Conservation (phyloP, 2,797 vertebrate genomes). For the Sebastes minor region DNA sequence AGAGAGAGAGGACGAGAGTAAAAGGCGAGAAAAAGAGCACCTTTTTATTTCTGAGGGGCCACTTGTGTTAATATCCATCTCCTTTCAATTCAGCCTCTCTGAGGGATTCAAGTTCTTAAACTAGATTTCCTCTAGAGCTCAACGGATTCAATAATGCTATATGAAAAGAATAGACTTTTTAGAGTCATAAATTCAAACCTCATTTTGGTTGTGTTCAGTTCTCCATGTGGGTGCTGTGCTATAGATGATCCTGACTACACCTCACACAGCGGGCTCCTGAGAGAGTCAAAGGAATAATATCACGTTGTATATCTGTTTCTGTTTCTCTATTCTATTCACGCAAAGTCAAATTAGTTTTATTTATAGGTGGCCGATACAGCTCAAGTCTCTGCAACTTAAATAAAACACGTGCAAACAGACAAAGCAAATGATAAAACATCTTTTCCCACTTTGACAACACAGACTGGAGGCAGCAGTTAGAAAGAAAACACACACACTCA, state of each 20-base stretch:
- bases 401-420: not conserved
- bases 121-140: conserved; percentile 12
- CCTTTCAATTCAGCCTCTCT: conserved; percentile 36
- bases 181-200: conserved; percentile 4
- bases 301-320: not conserved
- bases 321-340: not conserved
- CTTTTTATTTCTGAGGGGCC: conserved; percentile 28
- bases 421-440: not conserved
- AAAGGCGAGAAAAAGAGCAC: not conserved
- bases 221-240: not conserved
- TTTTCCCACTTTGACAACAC: not conserved
- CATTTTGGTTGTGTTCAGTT: not conserved
- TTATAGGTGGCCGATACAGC: not conserved
- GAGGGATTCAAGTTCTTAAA: conserved; percentile 19
- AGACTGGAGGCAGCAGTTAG: not conserved
- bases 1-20: not conserved
- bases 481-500: not conserved
- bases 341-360: not conserved
- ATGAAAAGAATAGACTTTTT: not conserved
- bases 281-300: not conserved
- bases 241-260: not conserved
- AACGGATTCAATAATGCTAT: conserved; percentile 7
- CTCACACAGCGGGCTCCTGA: not conserved
- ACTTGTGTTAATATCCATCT: conserved; percentile 40
- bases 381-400: not conserved